Base-by-base conservation (phyloP, 2,797 vertebrate species). In the Notoglanidium macrostoma region DNA sequence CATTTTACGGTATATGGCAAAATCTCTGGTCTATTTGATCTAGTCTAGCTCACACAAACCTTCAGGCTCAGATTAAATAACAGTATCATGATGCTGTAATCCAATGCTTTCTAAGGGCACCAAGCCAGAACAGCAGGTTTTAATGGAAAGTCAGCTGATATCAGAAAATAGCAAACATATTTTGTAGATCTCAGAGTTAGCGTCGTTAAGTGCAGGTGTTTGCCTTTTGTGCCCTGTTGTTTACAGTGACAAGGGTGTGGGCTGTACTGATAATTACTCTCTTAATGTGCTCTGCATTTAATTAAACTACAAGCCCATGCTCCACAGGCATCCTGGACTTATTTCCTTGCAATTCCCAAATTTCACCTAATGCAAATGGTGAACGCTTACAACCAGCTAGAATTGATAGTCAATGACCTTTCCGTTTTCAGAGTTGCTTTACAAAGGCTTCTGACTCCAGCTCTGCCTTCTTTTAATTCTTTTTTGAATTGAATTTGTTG, bases 41-140 rank as follows among this genome's bases (percentile, higher is more conserved):
- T 21, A 86, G 76, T 59, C 46, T 67, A 23, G 32, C 77, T 55
- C 35, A 54, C 35, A 40, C 35, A 80, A 61, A 35, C 54, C 78
- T 68, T 63, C 55, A 49, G n/a, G 78, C 67, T 73, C 51, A 9
- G 63, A 68, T 86, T n/a, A 72, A 59, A 72, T 87, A 70, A 81
- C 78, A 63, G 40, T 80, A 61, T n/a, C 35, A 44, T 61, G 78
- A 61, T 61, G 54, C 85, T 82, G 54, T 73, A 81, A 86, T 81
- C 40, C 32, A 46, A 73, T 59, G 26, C 54, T 57, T 61, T 23
- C 40, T 72, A 67, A 44, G 35, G 54, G 35, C 57, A 15, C 21
- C 5, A 44, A 73, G 54, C 65, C 67, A 87, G 40, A 49, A 54
- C 3, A 11, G 55, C 68, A 73, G 17, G 19, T 61, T 65, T 61